phyloP scores from a whole-genome alignment of 2,797 vertebrate genomes.

The Gorsachius magnificus region DNA sequence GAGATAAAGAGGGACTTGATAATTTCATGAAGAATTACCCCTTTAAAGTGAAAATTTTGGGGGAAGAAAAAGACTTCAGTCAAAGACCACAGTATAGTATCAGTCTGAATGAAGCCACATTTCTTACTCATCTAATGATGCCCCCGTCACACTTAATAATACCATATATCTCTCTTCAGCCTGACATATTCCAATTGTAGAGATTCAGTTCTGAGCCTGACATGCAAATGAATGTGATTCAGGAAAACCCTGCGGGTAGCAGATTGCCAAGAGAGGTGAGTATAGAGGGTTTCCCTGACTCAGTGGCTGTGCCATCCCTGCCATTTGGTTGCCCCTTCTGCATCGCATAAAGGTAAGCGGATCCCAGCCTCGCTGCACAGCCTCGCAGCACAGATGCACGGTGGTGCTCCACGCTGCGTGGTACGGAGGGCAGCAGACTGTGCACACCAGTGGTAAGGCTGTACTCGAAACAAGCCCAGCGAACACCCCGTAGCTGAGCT shows the following conservation, averaged over 20 bases:
- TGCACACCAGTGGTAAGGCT: not conserved
- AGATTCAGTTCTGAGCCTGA: not conserved
- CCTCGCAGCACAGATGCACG: rapidly evolving
- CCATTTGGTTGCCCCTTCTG: not conserved
- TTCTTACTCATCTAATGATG: not conserved
- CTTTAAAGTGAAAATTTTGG: not conserved
- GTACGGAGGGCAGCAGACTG: not conserved
- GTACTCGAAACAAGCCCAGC: not conserved
- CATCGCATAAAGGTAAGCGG: not conserved
- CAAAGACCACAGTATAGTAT: not conserved
- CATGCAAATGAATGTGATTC: not conserved
- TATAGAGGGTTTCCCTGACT: not conserved
- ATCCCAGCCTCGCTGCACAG: not conserved
- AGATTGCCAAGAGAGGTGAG: not conserved
- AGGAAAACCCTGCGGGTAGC: not conserved
- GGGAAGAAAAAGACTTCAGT: not conserved
- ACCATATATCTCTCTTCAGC: not conserved
- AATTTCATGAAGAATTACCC: not conserved
- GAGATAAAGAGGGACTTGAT: not conserved
- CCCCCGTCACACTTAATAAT: not conserved
- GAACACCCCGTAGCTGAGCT: rapidly evolving
- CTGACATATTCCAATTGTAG: not conserved
- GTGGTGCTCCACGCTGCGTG: not conserved
- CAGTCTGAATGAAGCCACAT: not conserved
- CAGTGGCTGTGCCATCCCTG: not conserved